Conservation (phyloP, 2,113 vertebrate species). For the Cynopterus brachyotis region DNA sequence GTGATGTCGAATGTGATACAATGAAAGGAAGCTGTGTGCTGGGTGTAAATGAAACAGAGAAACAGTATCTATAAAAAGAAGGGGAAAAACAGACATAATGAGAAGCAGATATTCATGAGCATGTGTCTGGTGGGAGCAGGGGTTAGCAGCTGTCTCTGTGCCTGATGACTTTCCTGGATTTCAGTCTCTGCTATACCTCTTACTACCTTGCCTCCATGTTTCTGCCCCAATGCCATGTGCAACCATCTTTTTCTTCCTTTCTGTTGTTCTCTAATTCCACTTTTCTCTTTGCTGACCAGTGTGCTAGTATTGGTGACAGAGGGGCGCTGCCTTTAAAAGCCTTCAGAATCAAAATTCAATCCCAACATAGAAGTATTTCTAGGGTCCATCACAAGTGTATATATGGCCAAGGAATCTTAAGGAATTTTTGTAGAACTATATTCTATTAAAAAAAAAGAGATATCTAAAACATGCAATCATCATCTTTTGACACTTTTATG, state of each 20-base stretch:
- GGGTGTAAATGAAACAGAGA: background rate
- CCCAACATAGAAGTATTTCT: slow-evolving; percentile 79
- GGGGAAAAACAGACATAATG: background rate
- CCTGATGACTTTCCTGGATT: background rate
- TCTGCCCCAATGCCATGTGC: slow-evolving; percentile 54
- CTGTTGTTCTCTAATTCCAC: slow-evolving; percentile 55
- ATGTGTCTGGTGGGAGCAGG: background rate
- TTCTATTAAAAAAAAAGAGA: slow-evolving; percentile 43
- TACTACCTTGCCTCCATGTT: background rate
- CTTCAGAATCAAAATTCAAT: slow-evolving; percentile 79
- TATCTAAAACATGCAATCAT: slow-evolving; percentile 40
- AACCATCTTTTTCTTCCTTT: slow-evolving; percentile 76
- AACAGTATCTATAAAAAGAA: background rate
- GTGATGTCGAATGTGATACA: background rate
- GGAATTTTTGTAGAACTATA: slow-evolving; percentile 47
- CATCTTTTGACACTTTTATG: slow-evolving; percentile 44
- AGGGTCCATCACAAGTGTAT: slow-evolving; percentile 78
- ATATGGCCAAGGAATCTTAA: background rate
- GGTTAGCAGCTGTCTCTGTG: background rate
- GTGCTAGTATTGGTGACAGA: slow-evolving; percentile 63
- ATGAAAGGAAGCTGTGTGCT: background rate
- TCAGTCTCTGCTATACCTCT: background rate
- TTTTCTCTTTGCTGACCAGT: slow-evolving; percentile 68
- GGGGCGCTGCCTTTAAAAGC: slow-evolving; percentile 80
- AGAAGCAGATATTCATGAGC: background rate